Evolutionary conservation across 2,797 vertebrate genomes (phyloP).

Genomic region (Hyperoplus immaculatus): DNA sequence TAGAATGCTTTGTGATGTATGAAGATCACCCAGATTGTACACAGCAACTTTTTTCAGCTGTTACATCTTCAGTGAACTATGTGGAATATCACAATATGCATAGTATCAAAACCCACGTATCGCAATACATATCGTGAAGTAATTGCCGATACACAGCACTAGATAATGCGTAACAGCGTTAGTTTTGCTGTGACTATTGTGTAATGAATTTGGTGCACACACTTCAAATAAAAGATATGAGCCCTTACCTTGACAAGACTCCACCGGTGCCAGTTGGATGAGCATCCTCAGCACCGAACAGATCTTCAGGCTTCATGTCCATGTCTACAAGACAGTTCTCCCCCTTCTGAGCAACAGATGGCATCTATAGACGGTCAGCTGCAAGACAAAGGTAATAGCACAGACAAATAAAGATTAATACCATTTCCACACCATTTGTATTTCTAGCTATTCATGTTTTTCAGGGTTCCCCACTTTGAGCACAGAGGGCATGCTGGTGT

Average conservation of each 20-base stretch:
- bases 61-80: too few relatives aligned
- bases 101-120: too few relatives aligned
- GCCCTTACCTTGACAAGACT: constrained; percentile 77
- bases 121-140: too few relatives aligned
- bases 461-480: too few relatives aligned
- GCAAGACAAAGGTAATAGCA: background rate
- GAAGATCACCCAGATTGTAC: too few relatives aligned
- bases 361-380: constrained; percentile 58
- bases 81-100: too few relatives aligned
- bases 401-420: background rate
- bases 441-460: background rate
- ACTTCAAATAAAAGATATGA: background rate
- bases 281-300: constrained; percentile 81
- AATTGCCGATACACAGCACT: too few relatives aligned
- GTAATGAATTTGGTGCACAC: background rate
- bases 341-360: constrained; percentile 70
- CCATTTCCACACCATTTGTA: background rate
- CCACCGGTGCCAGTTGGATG: constrained; percentile 80
- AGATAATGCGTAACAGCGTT: background rate
- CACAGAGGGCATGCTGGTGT: too few relatives aligned
- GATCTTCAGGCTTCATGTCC: constrained; percentile 85
- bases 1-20: too few relatives aligned
- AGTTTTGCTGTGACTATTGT: background rate
- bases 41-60: too few relatives aligned
- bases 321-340: constrained; percentile 81